A percentile compares a stretch with the other conserved stretches of the same genome.
These are phyloP conservation scores for Eidolon helvum DNA, from an alignment of 2,113 vertebrate species.

Conservation along the genomic window DNA sequence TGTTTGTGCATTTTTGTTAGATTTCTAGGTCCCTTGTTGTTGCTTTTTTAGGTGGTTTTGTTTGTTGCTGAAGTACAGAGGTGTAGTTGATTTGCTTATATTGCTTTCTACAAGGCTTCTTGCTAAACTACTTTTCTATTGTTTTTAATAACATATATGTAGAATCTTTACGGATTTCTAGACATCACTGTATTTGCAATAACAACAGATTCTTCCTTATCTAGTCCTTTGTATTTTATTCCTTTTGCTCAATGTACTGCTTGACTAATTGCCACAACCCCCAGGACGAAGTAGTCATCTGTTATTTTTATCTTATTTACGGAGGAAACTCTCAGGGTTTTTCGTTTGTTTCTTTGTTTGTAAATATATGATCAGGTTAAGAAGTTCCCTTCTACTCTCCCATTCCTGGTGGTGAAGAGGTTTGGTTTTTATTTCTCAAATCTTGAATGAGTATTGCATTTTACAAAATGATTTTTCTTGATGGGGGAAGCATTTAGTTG, in stretches of 20 bases:
- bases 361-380: background rate
- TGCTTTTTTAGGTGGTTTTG: background rate
- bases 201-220: background rate
- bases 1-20: background rate
- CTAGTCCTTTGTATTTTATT: background rate
- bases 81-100: background rate
- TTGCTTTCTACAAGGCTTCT: background rate
- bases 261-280: background rate
- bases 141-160: background rate
- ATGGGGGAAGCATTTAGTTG: background rate
- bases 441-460: background rate
- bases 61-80: background rate
- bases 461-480: background rate
- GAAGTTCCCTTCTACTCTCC: background rate
- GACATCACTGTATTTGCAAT: background rate
- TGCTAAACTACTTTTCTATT: background rate
- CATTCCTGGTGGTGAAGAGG: background rate
- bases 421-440: background rate
- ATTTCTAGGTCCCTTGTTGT: background rate
- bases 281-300: background rate
- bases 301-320: background rate
- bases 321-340: background rate
- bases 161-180: background rate
- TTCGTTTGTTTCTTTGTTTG: background rate
- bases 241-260: background rate